phyloP scores from a whole-genome alignment of 2,797 vertebrate genomes.

The Coccyzus lansbergi region DNA sequence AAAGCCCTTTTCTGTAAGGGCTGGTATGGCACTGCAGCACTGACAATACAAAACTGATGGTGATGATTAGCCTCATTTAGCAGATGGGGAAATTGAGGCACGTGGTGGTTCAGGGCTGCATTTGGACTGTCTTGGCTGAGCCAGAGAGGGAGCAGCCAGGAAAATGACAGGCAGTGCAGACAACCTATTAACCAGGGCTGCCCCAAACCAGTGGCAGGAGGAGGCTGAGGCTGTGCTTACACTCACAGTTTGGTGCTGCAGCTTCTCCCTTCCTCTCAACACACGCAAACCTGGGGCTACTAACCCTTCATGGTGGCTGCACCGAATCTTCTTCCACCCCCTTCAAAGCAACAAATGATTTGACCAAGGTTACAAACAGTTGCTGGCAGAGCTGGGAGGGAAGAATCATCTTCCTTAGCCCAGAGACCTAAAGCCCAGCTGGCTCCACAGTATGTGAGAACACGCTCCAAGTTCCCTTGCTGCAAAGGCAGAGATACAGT shows the following conservation, averaged over 20 bases:
- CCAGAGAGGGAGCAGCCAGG: neutral
- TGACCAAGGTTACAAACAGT: neutral
- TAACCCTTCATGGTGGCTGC: neutral
- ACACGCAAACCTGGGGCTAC: neutral
- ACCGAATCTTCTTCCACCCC: neutral
- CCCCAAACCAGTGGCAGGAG: fast-evolving
- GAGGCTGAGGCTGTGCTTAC: neutral
- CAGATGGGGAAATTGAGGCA: conserved; percentile 35
- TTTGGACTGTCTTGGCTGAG: neutral
- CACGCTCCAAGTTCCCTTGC: neutral
- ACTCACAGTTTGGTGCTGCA: neutral
- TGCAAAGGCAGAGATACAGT: neutral
- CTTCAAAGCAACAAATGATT: neutral
- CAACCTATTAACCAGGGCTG: neutral
- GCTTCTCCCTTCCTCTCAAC: neutral
- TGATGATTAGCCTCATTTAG: neutral
- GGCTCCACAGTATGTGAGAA: neutral
- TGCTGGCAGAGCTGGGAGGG: neutral
- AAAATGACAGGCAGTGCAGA: neutral
- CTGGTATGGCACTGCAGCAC: fast-evolving
- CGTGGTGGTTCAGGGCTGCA: fast-evolving
- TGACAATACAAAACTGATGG: neutral
- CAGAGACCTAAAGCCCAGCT: neutral
- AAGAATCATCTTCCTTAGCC: neutral
- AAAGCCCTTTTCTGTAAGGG: neutral